These are phyloP conservation scores for Mamestra configurata DNA, from an alignment of 1,140 invertebrate species.

Conservation along the genomic window DNA sequence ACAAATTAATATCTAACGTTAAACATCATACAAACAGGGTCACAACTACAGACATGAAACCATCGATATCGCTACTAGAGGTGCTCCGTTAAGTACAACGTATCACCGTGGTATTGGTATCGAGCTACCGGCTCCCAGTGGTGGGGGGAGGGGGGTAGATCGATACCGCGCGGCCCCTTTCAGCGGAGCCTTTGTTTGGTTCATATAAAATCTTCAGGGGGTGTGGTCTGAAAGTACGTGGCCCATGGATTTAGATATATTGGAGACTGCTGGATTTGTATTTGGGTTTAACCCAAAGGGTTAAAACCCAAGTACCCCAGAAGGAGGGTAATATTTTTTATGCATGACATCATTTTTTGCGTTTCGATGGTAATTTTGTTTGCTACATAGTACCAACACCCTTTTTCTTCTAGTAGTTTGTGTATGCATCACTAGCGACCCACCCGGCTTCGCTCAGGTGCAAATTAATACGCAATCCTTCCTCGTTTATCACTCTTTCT, in stretches of 20 bases:
- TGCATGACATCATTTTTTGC: too few species aligned
- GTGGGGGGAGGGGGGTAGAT: slow-evolving; percentile 35
- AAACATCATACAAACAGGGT: background rate
- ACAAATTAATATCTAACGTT: background rate
- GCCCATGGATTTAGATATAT: background rate
- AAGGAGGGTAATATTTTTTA: too few species aligned
- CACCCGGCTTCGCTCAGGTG: too few species aligned
- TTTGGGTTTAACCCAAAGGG: too few species aligned
- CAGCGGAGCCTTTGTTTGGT: slow-evolving; percentile 66
- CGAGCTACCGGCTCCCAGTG: slow-evolving; percentile 31
- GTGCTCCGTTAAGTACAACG: slow-evolving; percentile 23
- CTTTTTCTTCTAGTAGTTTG: too few species aligned
- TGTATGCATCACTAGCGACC: too few species aligned
- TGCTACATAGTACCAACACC: too few species aligned
- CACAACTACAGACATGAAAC: background rate
- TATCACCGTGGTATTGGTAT: slow-evolving; percentile 41
- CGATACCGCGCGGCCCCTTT: slow-evolving; percentile 56
- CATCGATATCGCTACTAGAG: background rate
- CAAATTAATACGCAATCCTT: too few species aligned
- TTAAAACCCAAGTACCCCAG: too few species aligned
- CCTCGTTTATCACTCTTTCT: too few species aligned
- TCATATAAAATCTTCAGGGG: slow-evolving; percentile 67
- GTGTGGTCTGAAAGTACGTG: slow-evolving; percentile 56
- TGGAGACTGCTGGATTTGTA: background rate
- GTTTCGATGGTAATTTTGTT: too few species aligned